Base-by-base conservation (phyloP, 2,888 invertebrate genomes). In the Xylophagus ater region DNA sequence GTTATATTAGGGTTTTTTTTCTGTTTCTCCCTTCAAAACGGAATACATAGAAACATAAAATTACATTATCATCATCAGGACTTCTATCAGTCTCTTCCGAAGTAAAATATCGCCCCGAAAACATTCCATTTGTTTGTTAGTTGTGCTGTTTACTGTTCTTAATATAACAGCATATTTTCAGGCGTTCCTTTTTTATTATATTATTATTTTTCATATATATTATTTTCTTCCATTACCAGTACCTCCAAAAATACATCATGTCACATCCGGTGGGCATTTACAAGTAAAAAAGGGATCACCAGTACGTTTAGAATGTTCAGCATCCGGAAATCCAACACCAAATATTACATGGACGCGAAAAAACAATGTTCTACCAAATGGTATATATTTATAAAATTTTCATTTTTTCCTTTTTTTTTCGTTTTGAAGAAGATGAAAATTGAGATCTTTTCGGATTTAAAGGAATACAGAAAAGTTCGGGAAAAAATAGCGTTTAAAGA, bases 321-420 rank as follows among this genome's bases (percentile, higher is more conserved):
- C 76, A 37, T 70, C 73, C 34, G 77, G 76, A 26, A 76, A 78
- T 62, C 83, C 81, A 14, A 74, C 76, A 31, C 81, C 81, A n/a
- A 72, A 74, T 54, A 74, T 82, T 51, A 68, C 72, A 19, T 82
- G 81, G 81, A 68, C 72, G 68, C 34, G 47, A 34, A 47, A 47
- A 28, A 47, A 47, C 34, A 47, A 46, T 41, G 39, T 47, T 23
- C 18, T 47, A 26, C 47, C 47, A 30, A 46, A 44, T 40, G 47
- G 47, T 47, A 34, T 25, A 25, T 23, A 10, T 23, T 23, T 23
- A 23, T 23, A 23, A 10, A 23, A 6, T 6, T 10, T 23, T 23
- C 10, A 8, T 23, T 23, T 23, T 23, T 23, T 10, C 23, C 23
- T 23, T 6, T 23, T 23, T 23, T 23, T 10, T 10, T 23, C 23